Evolutionary conservation across 2,113 vertebrate genomes (phyloP).

Genomic region (Gasterosteus aculeatus): DNA sequence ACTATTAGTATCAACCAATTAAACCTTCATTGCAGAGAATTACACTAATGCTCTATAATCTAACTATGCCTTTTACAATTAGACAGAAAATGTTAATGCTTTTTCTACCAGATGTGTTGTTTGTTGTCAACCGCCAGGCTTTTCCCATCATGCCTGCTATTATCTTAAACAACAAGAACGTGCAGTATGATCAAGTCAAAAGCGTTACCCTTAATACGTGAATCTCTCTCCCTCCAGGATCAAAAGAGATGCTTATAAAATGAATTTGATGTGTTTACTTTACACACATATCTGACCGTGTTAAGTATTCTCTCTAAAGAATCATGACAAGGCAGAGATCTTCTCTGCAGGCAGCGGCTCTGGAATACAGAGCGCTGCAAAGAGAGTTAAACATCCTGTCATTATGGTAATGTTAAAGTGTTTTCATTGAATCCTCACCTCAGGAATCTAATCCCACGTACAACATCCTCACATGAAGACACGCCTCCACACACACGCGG

Average conservation of each 20-base stretch:
- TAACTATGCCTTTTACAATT: background rate
- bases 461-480: background rate
- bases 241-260: constrained; percentile 18
- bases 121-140: too few species aligned
- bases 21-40: background rate
- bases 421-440: constrained; percentile 64
- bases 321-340: constrained; percentile 31
- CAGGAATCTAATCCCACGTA: constrained; percentile 40
- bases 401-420: constrained; percentile 59
- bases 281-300: constrained; percentile 1
- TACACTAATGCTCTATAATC: background rate
- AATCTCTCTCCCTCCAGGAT: background rate
- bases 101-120: too few species aligned
- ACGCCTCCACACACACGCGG: background rate
- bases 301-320: constrained; percentile 28
- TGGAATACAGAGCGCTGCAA: constrained; percentile 29
- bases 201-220: too few species aligned
- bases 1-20: background rate
- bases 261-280: constrained; percentile 27
- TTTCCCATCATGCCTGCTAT: too few species aligned
- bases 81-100: too few species aligned
- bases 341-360: constrained; percentile 27
- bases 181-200: too few species aligned
- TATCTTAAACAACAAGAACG: too few species aligned
- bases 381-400: constrained; percentile 59